Percentiles rank a stretch among this genome's conserved stretches.
Conservation (phyloP, 2,113 vertebrate species). For the Vanacampus margaritifer region DNA sequence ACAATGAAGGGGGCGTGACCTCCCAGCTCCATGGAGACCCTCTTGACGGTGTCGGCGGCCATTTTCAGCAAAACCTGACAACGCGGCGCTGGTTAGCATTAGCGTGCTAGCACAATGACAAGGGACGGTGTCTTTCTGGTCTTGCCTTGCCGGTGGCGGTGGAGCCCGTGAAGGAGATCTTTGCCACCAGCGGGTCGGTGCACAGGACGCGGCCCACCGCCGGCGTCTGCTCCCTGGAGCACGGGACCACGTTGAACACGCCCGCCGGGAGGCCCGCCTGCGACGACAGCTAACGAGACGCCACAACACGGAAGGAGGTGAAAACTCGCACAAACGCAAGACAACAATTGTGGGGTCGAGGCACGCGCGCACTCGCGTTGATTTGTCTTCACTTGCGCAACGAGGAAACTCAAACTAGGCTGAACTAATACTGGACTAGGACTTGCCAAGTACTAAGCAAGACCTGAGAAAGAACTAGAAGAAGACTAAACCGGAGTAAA, state of each 20-base stretch:
- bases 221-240: conserved; percentile 79
- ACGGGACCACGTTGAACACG: conserved; percentile 90
- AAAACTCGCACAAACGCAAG: not conserved
- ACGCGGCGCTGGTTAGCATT: not conserved
- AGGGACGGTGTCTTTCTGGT: no score
- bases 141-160: conserved; percentile 91
- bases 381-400: not conserved
- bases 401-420: not conserved
- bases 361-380: no score
- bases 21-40: conserved; percentile 94
- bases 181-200: conserved; percentile 85
- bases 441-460: not conserved
- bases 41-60: conserved; percentile 86
- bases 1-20: conserved; percentile 95
- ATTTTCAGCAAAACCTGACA: conserved; percentile 81
- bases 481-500: not conserved
- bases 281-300: not conserved
- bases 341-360: no score
- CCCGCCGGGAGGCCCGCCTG: conserved; percentile 89
- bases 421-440: not conserved
- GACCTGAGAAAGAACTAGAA: not conserved
- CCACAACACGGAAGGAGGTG: not conserved
- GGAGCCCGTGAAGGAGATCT: conserved; percentile 96
- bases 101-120: not conserved
- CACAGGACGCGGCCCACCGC: conserved; percentile 86